Evolutionary conservation across 2,113 vertebrate species (phyloP).

Genomic region (Gadus macrocephalus): DNA sequence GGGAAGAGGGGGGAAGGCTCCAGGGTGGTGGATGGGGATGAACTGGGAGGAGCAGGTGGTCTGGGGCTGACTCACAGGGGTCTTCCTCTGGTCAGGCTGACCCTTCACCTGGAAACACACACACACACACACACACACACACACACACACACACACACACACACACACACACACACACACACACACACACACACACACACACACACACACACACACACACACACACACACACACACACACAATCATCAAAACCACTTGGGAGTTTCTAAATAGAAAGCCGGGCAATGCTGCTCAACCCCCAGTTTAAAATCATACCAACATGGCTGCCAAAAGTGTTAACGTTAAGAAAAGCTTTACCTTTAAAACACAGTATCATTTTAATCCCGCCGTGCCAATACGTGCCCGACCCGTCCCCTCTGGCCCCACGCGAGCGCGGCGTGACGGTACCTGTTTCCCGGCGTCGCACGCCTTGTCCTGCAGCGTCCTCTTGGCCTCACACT

Average conservation of each 20-base stretch:
- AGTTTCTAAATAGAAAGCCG: no score
- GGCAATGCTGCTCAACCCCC: no score
- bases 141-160: no score
- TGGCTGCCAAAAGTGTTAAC: no score
- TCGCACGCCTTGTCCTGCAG: slow-evolving; percentile 78
- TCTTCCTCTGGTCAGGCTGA: slow-evolving; percentile 89
- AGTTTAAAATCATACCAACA: no score
- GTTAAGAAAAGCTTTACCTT: no score
- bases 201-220: no score
- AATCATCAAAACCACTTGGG: no score
- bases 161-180: no score
- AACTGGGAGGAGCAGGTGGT: slow-evolving; percentile 89
- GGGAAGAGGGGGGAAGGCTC: slow-evolving; percentile 93
- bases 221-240: no score
- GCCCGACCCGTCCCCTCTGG: not conserved
- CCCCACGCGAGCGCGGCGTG: not conserved
- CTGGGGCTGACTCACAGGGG: slow-evolving; percentile 85
- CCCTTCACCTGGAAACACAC: slow-evolving; percentile 79
- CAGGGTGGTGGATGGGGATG: slow-evolving; percentile 95
- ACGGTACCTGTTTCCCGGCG: slow-evolving; percentile 81
- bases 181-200: no score
- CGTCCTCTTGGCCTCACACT: slow-evolving; percentile 85
- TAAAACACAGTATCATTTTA: not conserved
- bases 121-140: no score
- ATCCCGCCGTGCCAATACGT: not conserved